Conservation (phyloP, 2,888 invertebrate species). For the Hyposoter dolosus region DNA sequence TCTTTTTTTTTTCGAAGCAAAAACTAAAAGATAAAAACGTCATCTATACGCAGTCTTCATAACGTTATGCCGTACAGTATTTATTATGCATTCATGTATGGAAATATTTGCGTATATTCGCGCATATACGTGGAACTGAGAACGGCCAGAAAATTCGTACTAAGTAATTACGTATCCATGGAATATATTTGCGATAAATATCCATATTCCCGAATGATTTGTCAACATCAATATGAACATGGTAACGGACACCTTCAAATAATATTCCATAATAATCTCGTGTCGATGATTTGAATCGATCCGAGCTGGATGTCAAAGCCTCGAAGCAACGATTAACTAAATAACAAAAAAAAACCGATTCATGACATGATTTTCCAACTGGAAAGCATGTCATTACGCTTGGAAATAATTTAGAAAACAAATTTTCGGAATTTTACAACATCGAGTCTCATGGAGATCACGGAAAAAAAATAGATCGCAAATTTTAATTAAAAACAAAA, state of each 20-base stretch:
- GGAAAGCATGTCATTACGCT: too few species aligned
- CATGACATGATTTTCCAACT: too few species aligned
- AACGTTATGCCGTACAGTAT: constrained; percentile 1
- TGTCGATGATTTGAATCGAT: neutral
- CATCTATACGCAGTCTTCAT: neutral
- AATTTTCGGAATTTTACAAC: too few species aligned
- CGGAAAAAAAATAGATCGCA: neutral
- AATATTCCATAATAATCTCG: neutral
- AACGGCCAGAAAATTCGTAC: constrained; percentile 13
- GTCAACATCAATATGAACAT: neutral
- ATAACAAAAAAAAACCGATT: too few species aligned
- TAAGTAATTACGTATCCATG: constrained; percentile 50
- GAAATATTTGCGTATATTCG: constrained; percentile 32
- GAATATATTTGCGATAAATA: constrained; percentile 34
- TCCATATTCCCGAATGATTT: neutral
- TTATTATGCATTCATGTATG: constrained; percentile 36
- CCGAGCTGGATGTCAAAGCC: neutral
- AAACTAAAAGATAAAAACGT: constrained; percentile 19
- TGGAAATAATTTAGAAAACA: too few species aligned
- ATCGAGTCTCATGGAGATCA: neutral
- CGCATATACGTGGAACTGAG: constrained; percentile 20
- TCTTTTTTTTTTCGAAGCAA: constrained; percentile 11
- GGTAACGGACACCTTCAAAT: neutral
- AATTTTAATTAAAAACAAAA: neutral
- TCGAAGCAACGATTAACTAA: too few species aligned